Base-by-base conservation (phyloP, 1,140 invertebrate species). In the Probaryconus sp. region DNA sequence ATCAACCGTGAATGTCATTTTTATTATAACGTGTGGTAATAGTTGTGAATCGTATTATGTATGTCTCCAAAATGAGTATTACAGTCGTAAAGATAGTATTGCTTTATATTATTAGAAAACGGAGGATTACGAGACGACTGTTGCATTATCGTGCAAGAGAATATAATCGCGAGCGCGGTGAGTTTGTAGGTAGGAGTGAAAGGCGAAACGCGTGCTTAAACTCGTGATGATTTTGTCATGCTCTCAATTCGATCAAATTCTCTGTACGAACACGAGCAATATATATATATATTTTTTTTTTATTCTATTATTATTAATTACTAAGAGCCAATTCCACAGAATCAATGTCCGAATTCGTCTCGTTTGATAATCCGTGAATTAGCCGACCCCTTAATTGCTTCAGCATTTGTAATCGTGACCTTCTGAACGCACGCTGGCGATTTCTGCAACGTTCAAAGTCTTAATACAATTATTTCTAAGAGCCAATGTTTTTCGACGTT, bases 81-180 rank as follows among this genome's bases (percentile, higher is more conserved):
- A 61, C 72, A 6, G 14, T 13, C 14, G 20, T 63, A 47, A 45
- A 60, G 6, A 50, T 35, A 30, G 51, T 64, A 47, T 56, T 68
- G 65, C 77, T 77, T 81, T 77, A 75, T 77, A 76, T 76, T 68
- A 75, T 78, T 71, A 79, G 79, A 73, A 75, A 70, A 63, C 56
- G n/a, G 63, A 61, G 40, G 70, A 76, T 82, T 82, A 77, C 70
- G 61, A 72, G 68, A 58, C 47, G 51, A 61, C 50, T 74, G 50
- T 71, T 72, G 80, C 80, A 80, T 76, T 78, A 76, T 76, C 81
- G 77, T 75, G 79, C 71, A 77, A 79, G 77, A 83, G 72, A 65
- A 72, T n/a, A n/a, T 53, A 60, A 76, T 76, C 81, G 79, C 77
- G 80, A 80, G 64, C 67, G 70, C 45, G 38, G n/a, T n/a, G n/a